These are phyloP conservation scores for Microchirus variegatus DNA, from an alignment of 2,797 vertebrate species.

Conservation along the genomic window DNA sequence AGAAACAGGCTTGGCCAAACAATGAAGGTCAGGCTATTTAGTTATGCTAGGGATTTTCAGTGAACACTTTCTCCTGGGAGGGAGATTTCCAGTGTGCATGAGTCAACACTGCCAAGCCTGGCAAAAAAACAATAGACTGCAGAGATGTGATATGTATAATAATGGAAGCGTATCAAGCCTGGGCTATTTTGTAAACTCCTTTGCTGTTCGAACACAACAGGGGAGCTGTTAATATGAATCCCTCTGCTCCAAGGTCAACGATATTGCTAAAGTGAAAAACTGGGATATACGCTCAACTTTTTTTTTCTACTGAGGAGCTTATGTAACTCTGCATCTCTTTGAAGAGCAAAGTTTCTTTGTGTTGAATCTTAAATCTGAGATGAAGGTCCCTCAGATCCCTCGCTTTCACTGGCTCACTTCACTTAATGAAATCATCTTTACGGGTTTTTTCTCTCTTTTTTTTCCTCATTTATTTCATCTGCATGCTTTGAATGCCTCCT, in stretches of 20 bases:
- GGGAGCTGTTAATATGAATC: slow-evolving; percentile 36
- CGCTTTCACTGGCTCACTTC: slow-evolving; percentile 42
- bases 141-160: slow-evolving; percentile 70
- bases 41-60: slow-evolving; percentile 56
- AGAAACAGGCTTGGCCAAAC: slow-evolving; percentile 40
- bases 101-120: slow-evolving; percentile 51
- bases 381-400: slow-evolving; percentile 38
- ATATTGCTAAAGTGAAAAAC: slow-evolving; percentile 19
- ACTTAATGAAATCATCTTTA: slow-evolving; percentile 52
- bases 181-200: slow-evolving; percentile 20
- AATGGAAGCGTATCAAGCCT: slow-evolving; percentile 62
- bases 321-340: slow-evolving; percentile 24
- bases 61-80: slow-evolving; percentile 46
- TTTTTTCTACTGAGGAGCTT: slow-evolving; percentile 6
- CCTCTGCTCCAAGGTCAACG: slow-evolving; percentile 46
- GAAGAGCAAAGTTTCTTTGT: slow-evolving; percentile 29
- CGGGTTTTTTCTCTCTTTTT: neutral
- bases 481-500: slow-evolving; percentile 11
- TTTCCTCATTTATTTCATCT: slow-evolving; percentile 18
- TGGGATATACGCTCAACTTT: neutral
- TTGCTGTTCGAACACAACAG: slow-evolving; percentile 50
- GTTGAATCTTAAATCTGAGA: slow-evolving; percentile 5
- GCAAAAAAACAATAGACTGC: slow-evolving; percentile 62
- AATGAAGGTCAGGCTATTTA: slow-evolving; percentile 56
- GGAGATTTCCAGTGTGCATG: slow-evolving; percentile 48